A percentile compares a stretch with the other conserved stretches of the same genome.
These are phyloP conservation scores for Ciconia nigra DNA, from an alignment of 2,797 vertebrate species.

Conservation along the genomic window DNA sequence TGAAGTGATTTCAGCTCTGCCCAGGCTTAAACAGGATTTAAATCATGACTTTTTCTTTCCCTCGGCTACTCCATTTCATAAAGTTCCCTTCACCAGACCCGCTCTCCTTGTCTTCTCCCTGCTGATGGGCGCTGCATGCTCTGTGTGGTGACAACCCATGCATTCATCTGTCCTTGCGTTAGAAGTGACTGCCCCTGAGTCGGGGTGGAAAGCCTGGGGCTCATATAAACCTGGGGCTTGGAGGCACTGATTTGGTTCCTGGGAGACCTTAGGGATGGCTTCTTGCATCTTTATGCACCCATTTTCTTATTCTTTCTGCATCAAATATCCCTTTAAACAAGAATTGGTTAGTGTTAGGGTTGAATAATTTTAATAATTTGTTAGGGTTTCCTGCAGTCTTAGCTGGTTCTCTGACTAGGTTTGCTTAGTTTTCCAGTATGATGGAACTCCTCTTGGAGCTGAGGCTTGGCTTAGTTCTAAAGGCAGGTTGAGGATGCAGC, in stretches of 20 bases:
- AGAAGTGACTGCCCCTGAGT: not conserved
- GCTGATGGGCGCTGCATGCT: not conserved
- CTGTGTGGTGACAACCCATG: not conserved
- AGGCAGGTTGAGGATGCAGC: not conserved
- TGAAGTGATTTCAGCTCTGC: not conserved
- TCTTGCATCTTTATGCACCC: not conserved
- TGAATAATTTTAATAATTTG: not conserved
- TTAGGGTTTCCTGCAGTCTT: rapidly evolving
- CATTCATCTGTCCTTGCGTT: not conserved
- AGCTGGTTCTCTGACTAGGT: not conserved
- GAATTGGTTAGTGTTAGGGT: not conserved
- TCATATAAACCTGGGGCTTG: not conserved
- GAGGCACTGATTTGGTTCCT: not conserved
- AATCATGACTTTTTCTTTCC: not conserved
- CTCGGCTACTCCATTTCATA: not conserved
- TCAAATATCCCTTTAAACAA: not conserved
- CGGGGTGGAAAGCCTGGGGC: not conserved
- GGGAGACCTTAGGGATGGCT: not conserved
- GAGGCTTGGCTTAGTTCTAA: not conserved
- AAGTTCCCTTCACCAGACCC: not conserved
- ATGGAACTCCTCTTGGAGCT: not conserved
- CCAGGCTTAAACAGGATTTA: not conserved
- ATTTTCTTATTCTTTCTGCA: not conserved
- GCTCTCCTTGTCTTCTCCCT: not conserved
- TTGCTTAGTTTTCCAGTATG: not conserved